Evolutionary conservation across 2,888 invertebrate species (phyloP).

Genomic region (Nematopogon swammerdamellus): DNA sequence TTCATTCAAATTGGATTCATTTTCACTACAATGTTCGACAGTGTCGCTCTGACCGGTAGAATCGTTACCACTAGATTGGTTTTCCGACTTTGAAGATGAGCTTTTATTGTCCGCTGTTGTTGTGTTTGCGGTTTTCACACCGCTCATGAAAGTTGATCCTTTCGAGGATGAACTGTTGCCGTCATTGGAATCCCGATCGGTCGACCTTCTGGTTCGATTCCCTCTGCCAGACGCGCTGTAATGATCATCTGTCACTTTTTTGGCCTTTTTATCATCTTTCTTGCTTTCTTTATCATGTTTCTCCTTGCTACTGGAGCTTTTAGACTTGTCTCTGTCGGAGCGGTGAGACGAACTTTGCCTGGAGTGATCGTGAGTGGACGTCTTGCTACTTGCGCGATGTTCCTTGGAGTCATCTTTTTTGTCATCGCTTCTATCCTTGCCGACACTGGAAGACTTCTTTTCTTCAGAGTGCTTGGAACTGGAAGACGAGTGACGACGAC

Average conservation of each 20-base stretch:
- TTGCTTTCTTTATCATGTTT: slow-evolving; percentile 34
- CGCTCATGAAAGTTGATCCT: slow-evolving; percentile 33
- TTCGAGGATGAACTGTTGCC: slow-evolving; percentile 54
- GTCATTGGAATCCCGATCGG: slow-evolving; percentile 78
- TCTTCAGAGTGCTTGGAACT: slow-evolving; percentile 32
- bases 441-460: slow-evolving; percentile 27
- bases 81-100: slow-evolving; percentile 39
- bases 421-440: slow-evolving; percentile 33
- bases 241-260: slow-evolving; percentile 67
- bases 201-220: slow-evolving; percentile 65
- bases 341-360: slow-evolving; percentile 27
- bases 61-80: slow-evolving; percentile 43
- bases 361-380: slow-evolving; percentile 25
- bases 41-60: slow-evolving; percentile 53
- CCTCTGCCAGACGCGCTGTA: slow-evolving; percentile 63
- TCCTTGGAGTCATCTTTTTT: slow-evolving; percentile 21
- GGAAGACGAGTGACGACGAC: slow-evolving; percentile 20
- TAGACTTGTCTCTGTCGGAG: slow-evolving; percentile 39
- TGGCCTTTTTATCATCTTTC: slow-evolving; percentile 40
- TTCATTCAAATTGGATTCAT: slow-evolving; percentile 14
- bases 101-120: slow-evolving; percentile 36
- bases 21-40: slow-evolving; percentile 21
- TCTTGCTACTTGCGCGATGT: slow-evolving; percentile 15
- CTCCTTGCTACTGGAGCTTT: slow-evolving; percentile 31
- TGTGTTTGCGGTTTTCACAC: slow-evolving; percentile 29